Base-by-base conservation (phyloP, 1,140 invertebrate genomes). In the Cotesia vestalis region DNA sequence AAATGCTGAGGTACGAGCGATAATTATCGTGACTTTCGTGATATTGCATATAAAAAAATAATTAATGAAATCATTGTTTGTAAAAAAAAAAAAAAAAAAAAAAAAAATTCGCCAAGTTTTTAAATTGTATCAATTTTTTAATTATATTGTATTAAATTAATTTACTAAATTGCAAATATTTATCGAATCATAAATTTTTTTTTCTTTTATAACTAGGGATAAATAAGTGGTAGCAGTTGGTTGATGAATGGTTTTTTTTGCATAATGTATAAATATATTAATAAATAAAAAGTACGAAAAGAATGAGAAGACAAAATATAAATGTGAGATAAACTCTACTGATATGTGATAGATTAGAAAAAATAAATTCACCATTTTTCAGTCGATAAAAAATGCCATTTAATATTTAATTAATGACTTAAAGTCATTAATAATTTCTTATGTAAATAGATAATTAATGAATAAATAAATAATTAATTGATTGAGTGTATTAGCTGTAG, bases 351-450 rank as follows among this genome's bases (percentile, higher is more conserved):
- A 46, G 40, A 46, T 46, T 46, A 46, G 40, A 9, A 60, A 60
- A 40, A 34, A 60, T 57, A 9, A 66, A 66, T 20, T 51, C 59
- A 68, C 66, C 51, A 57, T 69, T 27, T 27, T 27, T 69, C 36
- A 69, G 40, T 46, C 40, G 40, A 46, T 6, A 9, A 69, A 69
- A 35, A 63, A 63, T 60, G 35, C 61, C 53, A 60, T 60, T 36
- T 69, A 69, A 69, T 69, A 69, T 55, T 60, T 60, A 40, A 69
- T 69, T 69, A 60, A 69, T 40, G 35, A 46, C 14, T 55, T 46
- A 59, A 60, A 66, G 59, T 69, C 61, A 61, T 46, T 46, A 46
- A 46, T 46, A 8, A 46, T 46, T 46, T 46, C 40, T 46, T 46
- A 46, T 46, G 40, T 46, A 46, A 6, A 46, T 46, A 46, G 12